Evolutionary conservation across 2,888 invertebrate genomes (phyloP), one percentile per base, ranked within the genome.

Genomic region (Dryomyza anilis): DNA sequence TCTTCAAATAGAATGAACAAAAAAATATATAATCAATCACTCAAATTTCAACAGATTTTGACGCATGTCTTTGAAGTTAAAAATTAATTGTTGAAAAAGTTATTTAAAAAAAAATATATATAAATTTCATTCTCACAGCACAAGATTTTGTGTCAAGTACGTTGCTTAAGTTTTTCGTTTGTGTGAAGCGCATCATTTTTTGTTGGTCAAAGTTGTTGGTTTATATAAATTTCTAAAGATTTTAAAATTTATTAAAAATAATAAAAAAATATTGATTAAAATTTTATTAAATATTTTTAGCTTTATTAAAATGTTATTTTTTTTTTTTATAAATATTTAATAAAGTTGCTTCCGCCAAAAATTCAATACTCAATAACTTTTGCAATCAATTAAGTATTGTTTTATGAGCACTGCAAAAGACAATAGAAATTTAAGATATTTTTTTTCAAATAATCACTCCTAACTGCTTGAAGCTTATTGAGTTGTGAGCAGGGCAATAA

Each of bases 161-260:
- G 50, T 50, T 14, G 50, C 25, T 50, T 50, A 25, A 50, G 50
- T 50, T n/a, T 50, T 50, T 50, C 25, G 50, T 50, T 50, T 50
- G 14, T n/a, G n/a, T n/a, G n/a, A 27, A n/a, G 25, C 25, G 2
- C 27, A 50, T 7, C 23, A 2, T 25, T 14, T 12, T 12, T 14
- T 1, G 21, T 23, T 10, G 8, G 12, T 3, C 21, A 5, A 2
- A 23, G 21, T 3, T 3, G 4, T 7, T 19, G n/a, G n/a, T n/a
- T n/a, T n/a, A n/a, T n/a, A n/a, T n/a, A n/a, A n/a, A n/a, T 16
- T 43, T 16, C 8, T 43, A 16, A 1, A 16, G 43, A n/a, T 16
- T 6, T 43, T 16, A 43, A 43, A 43, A 1, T 16, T 43, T 1
- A 16, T 16, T 39, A n/a, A 6, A 33, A 33, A 8, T 33, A 8